Base-by-base conservation (phyloP, 1,140 invertebrate species). In the Glossosoma conforme region DNA sequence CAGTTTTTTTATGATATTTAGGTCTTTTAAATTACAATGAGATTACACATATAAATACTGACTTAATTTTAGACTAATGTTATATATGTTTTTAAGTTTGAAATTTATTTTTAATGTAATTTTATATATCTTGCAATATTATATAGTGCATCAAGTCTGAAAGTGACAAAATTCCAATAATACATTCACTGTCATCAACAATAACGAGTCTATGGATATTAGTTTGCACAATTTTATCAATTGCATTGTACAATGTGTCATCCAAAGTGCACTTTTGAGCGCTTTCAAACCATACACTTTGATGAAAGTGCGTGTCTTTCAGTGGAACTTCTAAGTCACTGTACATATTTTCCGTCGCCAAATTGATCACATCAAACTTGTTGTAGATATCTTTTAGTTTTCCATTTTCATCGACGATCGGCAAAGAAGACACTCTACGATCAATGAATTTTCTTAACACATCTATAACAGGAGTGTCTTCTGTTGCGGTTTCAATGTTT, bases 281-380 rank as follows among this genome's bases (percentile, higher is more conserved):
- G 45, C 94, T 93, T 74, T 98, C 96, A 69, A 97, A 98, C 87
- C 93, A 97, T 70, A 97, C 91, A 65, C 92, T 93, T 60, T 95
- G 82, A 66, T 98, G 91, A 66, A 95, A 87, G 61, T 98, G 89
- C 9, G 96, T 96, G 66, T 95, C 87, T 64, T 88, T 87, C 37
- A 99, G 74, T 0, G 94, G 88, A 37, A 98, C 87, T 72, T 98
- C 93, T 64, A 99, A 76, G 76, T 99, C 93, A 74, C 97, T 95
- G 75, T 99, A 99, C 11, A 94, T 97, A 73, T 98, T 98, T 71
- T 98, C 95, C 47, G 95, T 94, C 14, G 96, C 97, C 70, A 99
- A 79, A 79, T 98, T 98, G 78, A 99, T 98, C 57, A 97, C 94
- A 79, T 99, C 96, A 78, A 98, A 99, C 77, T 99, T 99, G 61